Evolutionary conservation across 1,140 invertebrate species (phyloP).

Genomic region (Drosophila truncata): DNA sequence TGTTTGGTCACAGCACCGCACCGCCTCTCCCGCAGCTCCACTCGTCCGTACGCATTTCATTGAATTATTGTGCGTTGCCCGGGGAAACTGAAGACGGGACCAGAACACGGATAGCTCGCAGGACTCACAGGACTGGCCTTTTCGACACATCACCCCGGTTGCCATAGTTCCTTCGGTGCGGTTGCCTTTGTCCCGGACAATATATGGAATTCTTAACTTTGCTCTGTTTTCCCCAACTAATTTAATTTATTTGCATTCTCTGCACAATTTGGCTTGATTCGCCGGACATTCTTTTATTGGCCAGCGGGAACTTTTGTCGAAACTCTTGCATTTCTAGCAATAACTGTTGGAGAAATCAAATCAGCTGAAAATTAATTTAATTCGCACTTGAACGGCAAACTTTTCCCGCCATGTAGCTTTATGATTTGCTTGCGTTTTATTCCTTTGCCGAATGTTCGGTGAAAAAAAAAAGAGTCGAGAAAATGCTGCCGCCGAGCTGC

Average conservation of each 20-base stretch:
- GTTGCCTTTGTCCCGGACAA: slow-evolving; percentile 14
- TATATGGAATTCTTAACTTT: slow-evolving; percentile 41
- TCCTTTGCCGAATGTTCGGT: slow-evolving; percentile 13
- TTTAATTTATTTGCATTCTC: slow-evolving; percentile 54
- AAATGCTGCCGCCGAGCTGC: slow-evolving; percentile 43
- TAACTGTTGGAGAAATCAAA: slow-evolving; percentile 73
- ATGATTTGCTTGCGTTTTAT: slow-evolving; percentile 62
- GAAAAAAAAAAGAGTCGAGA: slow-evolving; percentile 13
- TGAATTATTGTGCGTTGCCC: slow-evolving; percentile 59
- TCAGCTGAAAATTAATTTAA: slow-evolving; percentile 84
- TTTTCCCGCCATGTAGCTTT: slow-evolving; percentile 71
- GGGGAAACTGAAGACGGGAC: slow-evolving; percentile 20
- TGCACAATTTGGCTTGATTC: slow-evolving; percentile 35
- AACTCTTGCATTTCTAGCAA: slow-evolving; percentile 53
- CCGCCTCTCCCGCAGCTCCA: slow-evolving; percentile 30
- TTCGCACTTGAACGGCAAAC: slow-evolving; percentile 70
- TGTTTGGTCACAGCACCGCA: slow-evolving; percentile 62
- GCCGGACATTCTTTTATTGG: slow-evolving; percentile 16
- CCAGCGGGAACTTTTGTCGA: slow-evolving; percentile 31
- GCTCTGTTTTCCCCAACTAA: slow-evolving; percentile 22
- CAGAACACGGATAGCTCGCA: background rate
- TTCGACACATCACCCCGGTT: slow-evolving; percentile 22
- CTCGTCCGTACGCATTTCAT: slow-evolving; percentile 40
- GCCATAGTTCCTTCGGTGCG: slow-evolving; percentile 38
- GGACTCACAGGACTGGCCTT: slow-evolving; percentile 16